Conservation (phyloP, 2,797 vertebrate species). For the Leucoraja ocellata region DNA sequence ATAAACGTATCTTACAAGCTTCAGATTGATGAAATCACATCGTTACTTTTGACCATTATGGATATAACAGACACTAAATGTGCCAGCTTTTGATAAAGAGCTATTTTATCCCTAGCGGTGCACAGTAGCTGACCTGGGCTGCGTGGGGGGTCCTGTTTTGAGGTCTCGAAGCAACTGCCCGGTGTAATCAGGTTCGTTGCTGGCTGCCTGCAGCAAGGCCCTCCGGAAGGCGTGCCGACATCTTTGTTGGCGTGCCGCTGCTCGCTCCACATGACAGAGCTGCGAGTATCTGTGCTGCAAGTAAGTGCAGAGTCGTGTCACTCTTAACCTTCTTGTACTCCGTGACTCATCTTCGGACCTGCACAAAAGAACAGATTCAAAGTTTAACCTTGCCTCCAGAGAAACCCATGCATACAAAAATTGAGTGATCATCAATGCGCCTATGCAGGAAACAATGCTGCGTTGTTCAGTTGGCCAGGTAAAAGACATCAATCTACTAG, state of each 20-base stretch:
- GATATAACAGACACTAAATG: background rate
- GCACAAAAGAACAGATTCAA: slow-evolving; percentile 17
- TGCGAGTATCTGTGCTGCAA: slow-evolving; percentile 97
- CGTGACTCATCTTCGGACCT: slow-evolving; percentile 71
- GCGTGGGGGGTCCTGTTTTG: slow-evolving; percentile 60
- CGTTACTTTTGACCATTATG: background rate
- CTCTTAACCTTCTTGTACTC: slow-evolving; percentile 75
- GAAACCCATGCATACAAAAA: background rate
- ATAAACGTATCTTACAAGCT: background rate
- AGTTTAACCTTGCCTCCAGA: background rate
- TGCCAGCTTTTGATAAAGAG: background rate
- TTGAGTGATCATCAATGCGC: background rate
- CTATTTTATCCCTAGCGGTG: background rate
- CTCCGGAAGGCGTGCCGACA: slow-evolving; percentile 86
- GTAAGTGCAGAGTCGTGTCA: slow-evolving; percentile 91
- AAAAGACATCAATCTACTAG: background rate
- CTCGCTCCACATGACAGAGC: slow-evolving; percentile 93
- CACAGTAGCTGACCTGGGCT: slow-evolving; percentile 62
- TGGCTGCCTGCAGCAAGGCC: slow-evolving; percentile 88
- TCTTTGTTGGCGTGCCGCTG: slow-evolving; percentile 83
- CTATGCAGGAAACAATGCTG: background rate
- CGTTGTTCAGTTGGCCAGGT: background rate
- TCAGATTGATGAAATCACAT: background rate
- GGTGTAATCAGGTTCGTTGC: slow-evolving; percentile 75
- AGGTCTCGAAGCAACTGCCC: slow-evolving; percentile 81